Evolutionary conservation across 2,888 invertebrate genomes (phyloP), one percentile per base, ranked within the genome.

Genomic region (Calameuta idolon): DNA sequence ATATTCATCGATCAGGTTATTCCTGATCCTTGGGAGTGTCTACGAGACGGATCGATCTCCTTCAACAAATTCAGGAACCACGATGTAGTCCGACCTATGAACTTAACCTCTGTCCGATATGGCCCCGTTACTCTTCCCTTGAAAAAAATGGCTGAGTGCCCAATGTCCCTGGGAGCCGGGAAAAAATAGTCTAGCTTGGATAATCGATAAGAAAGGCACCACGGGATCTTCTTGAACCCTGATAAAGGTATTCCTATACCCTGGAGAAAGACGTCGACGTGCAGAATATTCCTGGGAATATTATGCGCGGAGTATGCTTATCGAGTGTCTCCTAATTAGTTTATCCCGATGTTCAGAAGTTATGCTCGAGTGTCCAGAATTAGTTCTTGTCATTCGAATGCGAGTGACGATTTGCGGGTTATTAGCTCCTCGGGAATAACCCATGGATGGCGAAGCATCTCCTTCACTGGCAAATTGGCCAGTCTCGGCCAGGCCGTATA

Each of bases 1-100:
- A 69, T 77, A 77, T 77, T 77, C 77, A 77, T 77, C 77, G 75
- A 77, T 77, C 77, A 75, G 69, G 75, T 75, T 69, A 75, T 55
- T 55, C 55, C 55, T 55, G 55, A 55, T 55, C 55, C 9, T 55
- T 15, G 55, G 23, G 23, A 55, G 55, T 55, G 55, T 55, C 55
- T 55, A 55, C 55, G 55, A 55, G 55, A 55, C 55, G 55, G 55
- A 55, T 55, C 55, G 55, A 55, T 75, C 77, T 75, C 69, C 75
- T 75, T 69, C 75, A 34, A 30, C 69, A 69, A 55, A 34, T 69
- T 31, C 55, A n/a, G 68, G 73, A 55, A 37, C 69, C 35, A 74
- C 35, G 73, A 71, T 76, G 55, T 55, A n/a, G 55, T 74, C 74
- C 34, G 69, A 34, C 69, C 55, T 55, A 55, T 55, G 55, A 55